A percentile compares a stretch with the other conserved stretches of the same genome.
Conservation (phyloP, 2,113 vertebrate genomes). For the Bothrops jararaca region DNA sequence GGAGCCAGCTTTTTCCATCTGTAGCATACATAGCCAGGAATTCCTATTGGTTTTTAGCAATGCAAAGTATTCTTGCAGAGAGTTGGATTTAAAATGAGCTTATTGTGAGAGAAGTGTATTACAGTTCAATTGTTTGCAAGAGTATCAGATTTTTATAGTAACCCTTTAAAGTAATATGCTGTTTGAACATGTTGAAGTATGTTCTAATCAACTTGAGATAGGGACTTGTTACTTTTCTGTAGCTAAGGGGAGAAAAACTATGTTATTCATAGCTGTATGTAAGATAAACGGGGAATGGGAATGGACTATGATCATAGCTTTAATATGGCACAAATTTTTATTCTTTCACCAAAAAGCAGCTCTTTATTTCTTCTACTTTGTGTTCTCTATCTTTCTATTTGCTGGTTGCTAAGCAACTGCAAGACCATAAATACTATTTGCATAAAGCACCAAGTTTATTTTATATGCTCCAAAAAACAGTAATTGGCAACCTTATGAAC, state of each 20-base stretch:
- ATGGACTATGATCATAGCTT: constrained; percentile 3
- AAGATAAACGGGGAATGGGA: background rate
- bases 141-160: background rate
- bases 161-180: background rate
- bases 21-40: background rate
- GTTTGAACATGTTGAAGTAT: background rate
- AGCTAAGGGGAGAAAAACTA: background rate
- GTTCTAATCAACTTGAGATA: background rate
- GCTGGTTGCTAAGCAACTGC: constrained; percentile 50
- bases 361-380: constrained; percentile 24
- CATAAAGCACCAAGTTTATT: constrained; percentile 30
- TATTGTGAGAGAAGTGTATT: background rate
- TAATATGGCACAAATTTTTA: constrained; percentile 16
- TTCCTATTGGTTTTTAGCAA: background rate
- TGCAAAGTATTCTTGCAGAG: background rate
- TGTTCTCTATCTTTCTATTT: constrained; percentile 7
- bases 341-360: constrained; percentile 17
- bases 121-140: background rate
- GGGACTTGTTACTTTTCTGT: background rate
- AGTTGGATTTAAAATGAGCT: background rate
- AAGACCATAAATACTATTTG: constrained; percentile 41
- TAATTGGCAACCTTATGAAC: constrained; percentile 26
- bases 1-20: background rate
- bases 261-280: background rate
- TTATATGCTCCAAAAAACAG: constrained; percentile 14